These are phyloP conservation scores for Otolemur crassicaudatus DNA, from an alignment of 2,797 vertebrate genomes.

Conservation along the genomic window DNA sequence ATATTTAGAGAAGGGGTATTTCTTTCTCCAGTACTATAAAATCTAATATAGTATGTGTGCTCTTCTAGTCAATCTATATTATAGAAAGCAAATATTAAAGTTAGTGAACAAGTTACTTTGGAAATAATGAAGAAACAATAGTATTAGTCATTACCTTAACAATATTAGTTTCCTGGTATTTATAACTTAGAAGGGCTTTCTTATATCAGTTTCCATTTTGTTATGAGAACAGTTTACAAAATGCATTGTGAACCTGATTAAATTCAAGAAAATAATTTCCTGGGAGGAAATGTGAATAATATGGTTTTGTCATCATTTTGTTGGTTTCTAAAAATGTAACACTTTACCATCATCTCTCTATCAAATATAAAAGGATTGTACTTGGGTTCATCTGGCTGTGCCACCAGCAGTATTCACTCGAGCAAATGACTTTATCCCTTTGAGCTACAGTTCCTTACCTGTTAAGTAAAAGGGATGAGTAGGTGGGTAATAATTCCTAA, in stretches of 20 bases:
- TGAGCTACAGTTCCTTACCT: neutral
- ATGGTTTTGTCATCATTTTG: constrained; percentile 29
- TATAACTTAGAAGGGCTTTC: neutral
- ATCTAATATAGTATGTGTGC: neutral
- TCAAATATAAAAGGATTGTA: constrained; percentile 39
- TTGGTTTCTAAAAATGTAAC: constrained; percentile 45
- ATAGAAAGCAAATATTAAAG: constrained; percentile 36
- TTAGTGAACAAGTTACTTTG: constrained; percentile 19
- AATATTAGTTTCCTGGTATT: constrained; percentile 36
- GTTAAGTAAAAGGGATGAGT: neutral
- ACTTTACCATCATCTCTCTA: neutral
- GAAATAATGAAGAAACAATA: constrained; percentile 11
- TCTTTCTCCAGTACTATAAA: neutral
- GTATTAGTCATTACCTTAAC: neutral
- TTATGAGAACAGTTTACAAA: constrained; percentile 39
- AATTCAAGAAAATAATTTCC: constrained; percentile 41
- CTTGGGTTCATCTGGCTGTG: neutral
- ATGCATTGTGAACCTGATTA: constrained; percentile 5
- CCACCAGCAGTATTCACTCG: neutral
- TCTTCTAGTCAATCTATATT: constrained; percentile 3
- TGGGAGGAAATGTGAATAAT: constrained; percentile 30
- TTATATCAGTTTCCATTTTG: constrained; percentile 22
- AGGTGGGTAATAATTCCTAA: constrained; percentile 19
- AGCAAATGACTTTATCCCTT: constrained; percentile 3
- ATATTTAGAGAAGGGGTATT: neutral